A percentile compares a stretch with the other conserved stretches of the same genome.
Evolutionary conservation across 2,113 vertebrate species (phyloP).

Genomic region (Falco punctatus): DNA sequence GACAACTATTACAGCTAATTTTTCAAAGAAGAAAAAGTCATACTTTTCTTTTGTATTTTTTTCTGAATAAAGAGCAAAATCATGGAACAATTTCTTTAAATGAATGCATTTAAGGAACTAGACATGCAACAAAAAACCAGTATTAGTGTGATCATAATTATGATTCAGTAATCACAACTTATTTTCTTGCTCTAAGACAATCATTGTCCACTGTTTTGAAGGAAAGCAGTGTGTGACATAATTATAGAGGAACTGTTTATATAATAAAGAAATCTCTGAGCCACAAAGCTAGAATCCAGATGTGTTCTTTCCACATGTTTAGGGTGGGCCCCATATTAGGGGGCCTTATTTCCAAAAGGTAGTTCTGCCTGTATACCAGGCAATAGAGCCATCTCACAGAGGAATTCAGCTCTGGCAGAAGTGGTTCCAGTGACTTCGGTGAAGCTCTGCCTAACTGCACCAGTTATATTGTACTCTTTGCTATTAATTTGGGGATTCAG

Average conservation of each 20-base stretch:
- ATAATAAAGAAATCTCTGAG: not conserved
- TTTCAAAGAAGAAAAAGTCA: not conserved
- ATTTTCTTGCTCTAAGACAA: not conserved
- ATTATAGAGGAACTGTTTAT: not conserved
- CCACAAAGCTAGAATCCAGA: not conserved
- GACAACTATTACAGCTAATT: not conserved
- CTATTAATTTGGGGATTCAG: not conserved
- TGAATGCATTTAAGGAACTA: not conserved
- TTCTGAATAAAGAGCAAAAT: not conserved
- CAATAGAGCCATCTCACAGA: not conserved
- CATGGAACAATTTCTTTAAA: not conserved
- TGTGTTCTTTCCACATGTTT: not conserved
- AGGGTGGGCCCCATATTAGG: not conserved
- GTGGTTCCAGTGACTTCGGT: not conserved
- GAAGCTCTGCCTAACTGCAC: not conserved
- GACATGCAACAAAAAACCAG: not conserved
- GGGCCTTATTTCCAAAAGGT: not conserved
- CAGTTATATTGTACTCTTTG: not conserved
- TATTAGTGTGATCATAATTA: not conserved
- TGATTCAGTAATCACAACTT: not conserved
- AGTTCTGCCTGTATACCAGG: not conserved
- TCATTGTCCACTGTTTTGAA: not conserved
- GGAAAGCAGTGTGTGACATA: not conserved
- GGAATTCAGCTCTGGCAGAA: not conserved
- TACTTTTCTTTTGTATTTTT: not conserved